These are phyloP conservation scores for Drosophila teissieri DNA, from an alignment of 1,140 invertebrate species.

Conservation along the genomic window DNA sequence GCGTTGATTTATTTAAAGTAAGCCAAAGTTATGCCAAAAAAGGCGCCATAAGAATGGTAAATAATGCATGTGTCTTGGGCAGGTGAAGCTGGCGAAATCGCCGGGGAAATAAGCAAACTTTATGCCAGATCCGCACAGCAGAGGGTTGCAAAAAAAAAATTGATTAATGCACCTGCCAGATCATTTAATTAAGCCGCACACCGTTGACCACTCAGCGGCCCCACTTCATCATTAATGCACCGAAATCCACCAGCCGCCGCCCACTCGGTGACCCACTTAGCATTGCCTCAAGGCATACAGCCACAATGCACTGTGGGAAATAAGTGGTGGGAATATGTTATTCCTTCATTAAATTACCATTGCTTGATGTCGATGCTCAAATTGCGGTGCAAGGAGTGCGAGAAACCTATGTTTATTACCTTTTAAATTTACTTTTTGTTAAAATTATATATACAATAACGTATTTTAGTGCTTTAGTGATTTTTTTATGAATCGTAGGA, in stretches of 20 bases:
- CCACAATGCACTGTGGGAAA: slow-evolving; percentile 4
- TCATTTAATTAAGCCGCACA: slow-evolving; percentile 61
- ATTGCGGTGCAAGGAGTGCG: no score
- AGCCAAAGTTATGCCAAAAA: slow-evolving; percentile 69
- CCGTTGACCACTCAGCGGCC: slow-evolving; percentile 15
- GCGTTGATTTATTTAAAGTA: slow-evolving; percentile 77
- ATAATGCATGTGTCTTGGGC: slow-evolving; percentile 47
- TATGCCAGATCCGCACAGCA: slow-evolving; percentile 31
- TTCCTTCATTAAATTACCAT: no score
- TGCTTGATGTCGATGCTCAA: no score
- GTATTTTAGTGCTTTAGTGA: no score
- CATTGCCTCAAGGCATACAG: slow-evolving; percentile 52
- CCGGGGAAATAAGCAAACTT: slow-evolving; percentile 70
- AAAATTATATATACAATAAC: neutral
- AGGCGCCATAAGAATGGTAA: slow-evolving; percentile 66
- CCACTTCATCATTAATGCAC: slow-evolving; percentile 49
- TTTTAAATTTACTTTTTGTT: no score
- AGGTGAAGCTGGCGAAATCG: slow-evolving; percentile 11
- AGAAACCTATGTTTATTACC: no score
- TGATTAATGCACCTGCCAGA: slow-evolving; percentile 70
- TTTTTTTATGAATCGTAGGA: no score
- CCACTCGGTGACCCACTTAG: slow-evolving; percentile 38
- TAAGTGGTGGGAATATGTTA: neutral
- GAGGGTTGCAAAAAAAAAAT: slow-evolving; percentile 35
- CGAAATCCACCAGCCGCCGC: slow-evolving; percentile 8